phyloP scores from a whole-genome alignment of 2,888 invertebrate species.

The Sepioteuthis lessoniana region DNA sequence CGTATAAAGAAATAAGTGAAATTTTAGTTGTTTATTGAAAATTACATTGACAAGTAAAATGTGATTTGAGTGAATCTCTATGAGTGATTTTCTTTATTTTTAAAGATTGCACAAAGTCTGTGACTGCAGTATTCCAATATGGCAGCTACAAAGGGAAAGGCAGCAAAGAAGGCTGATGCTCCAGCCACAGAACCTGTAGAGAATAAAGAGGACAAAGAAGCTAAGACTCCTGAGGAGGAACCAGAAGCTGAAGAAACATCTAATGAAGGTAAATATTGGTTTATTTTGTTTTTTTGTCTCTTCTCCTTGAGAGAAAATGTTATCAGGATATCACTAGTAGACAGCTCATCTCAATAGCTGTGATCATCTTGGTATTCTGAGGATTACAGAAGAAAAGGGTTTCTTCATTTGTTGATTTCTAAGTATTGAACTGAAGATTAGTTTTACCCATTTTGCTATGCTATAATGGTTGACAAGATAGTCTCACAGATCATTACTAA shows the following conservation, averaged over 20 bases:
- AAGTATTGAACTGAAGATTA: too few species aligned
- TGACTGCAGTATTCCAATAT: background rate
- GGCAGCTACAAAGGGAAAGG: slow-evolving; percentile 39
- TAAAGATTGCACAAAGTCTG: background rate
- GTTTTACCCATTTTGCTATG: too few species aligned
- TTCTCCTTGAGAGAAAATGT: background rate
- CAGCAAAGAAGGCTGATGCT: slow-evolving; percentile 40
- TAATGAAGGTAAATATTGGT: slow-evolving; percentile 3
- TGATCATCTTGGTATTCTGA: too few species aligned
- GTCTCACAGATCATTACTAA: too few species aligned
- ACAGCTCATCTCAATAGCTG: too few species aligned
- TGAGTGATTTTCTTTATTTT: background rate
- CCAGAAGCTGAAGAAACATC: slow-evolving; percentile 23
- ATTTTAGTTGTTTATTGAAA: too few species aligned
- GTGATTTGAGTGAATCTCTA: background rate
- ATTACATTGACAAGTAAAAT: too few species aligned
- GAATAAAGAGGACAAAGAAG: slow-evolving; percentile 41
- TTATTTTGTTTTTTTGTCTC: background rate
- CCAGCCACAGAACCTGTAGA: slow-evolving; percentile 41
- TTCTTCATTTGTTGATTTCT: too few species aligned
- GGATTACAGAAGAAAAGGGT: too few species aligned
- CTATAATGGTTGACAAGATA: too few species aligned
- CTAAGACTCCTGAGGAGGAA: slow-evolving; percentile 35
- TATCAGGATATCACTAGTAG: too few species aligned
- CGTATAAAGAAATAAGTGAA: too few species aligned